phyloP scores from a whole-genome alignment of 2,113 vertebrate genomes.

The Myrmophylax atrothorax region DNA sequence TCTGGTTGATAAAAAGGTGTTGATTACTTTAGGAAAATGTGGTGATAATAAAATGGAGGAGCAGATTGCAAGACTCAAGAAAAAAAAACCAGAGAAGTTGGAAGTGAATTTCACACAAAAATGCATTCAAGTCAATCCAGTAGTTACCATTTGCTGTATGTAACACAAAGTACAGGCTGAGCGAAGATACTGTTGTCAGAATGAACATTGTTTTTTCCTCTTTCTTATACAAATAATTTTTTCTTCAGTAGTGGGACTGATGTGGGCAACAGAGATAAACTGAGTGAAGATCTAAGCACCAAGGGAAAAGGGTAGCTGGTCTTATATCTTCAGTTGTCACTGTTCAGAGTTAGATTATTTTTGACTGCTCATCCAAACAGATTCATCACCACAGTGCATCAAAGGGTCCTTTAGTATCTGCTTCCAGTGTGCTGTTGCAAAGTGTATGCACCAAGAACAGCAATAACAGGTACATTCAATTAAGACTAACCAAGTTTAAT shows the following conservation, averaged over 20 bases:
- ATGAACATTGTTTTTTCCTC: neutral
- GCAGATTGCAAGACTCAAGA: neutral
- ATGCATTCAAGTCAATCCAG: neutral
- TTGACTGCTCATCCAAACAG: neutral
- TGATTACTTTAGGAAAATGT: neutral
- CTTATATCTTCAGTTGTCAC: neutral
- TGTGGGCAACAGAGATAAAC: neutral
- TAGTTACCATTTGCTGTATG: neutral
- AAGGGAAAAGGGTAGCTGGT: neutral
- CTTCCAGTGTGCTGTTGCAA: neutral
- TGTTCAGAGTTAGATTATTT: neutral
- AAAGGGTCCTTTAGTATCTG: neutral
- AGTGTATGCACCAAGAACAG: neutral
- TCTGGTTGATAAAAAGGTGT: neutral
- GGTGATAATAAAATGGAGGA: neutral
- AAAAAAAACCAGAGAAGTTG: neutral
- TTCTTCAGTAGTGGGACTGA: neutral
- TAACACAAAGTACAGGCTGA: neutral
- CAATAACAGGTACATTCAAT: neutral
- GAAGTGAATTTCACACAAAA: neutral
- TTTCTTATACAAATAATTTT: neutral
- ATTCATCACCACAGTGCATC: neutral
- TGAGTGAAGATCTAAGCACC: neutral
- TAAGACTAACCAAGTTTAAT: neutral
- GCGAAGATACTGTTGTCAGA: neutral